phyloP scores from a whole-genome alignment of 2,888 invertebrate genomes.

The Drosophila mettleri region DNA sequence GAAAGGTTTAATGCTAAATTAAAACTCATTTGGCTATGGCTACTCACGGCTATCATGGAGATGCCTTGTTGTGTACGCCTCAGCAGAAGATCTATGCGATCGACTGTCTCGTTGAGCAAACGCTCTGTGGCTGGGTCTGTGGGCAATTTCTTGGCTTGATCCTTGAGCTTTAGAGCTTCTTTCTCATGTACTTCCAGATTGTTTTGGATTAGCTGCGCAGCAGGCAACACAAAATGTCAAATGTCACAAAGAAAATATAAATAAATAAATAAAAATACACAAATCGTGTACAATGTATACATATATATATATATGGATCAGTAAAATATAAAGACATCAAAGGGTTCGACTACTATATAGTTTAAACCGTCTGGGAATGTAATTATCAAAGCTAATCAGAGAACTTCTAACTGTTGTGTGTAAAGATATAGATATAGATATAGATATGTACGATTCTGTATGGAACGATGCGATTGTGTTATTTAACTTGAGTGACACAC shows the following conservation, averaged over 20 bases:
- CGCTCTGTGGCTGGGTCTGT: constrained; percentile 87
- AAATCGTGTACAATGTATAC: neutral
- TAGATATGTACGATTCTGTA: constrained; percentile 70
- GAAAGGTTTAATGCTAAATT: neutral
- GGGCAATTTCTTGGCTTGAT: constrained; percentile 87
- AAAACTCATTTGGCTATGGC: no score
- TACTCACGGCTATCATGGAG: constrained; percentile 85
- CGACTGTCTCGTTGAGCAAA: constrained; percentile 86
- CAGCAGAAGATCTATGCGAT: constrained; percentile 88
- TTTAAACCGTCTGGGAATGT: neutral
- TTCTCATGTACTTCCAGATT: constrained; percentile 90
- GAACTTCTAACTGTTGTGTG: constrained; percentile 32
- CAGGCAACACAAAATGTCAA: constrained; percentile 30
- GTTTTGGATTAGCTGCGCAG: constrained; percentile 88
- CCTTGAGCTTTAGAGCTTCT: constrained; percentile 88
- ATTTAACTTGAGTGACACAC: constrained; percentile 70
- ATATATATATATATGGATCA: constrained; percentile 1
- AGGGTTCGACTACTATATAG: constrained; percentile 50
- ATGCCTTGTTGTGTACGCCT: constrained; percentile 90
- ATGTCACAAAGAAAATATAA: constrained; percentile 6
- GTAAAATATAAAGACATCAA: constrained; percentile 32
- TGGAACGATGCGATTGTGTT: constrained; percentile 81
- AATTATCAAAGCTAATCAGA: constrained; percentile 35
- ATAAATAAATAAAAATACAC: constrained; percentile 2
- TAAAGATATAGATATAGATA: no score